Base-by-base conservation (phyloP, 2,888 invertebrate species). In the Cyaniris semiargus region DNA sequence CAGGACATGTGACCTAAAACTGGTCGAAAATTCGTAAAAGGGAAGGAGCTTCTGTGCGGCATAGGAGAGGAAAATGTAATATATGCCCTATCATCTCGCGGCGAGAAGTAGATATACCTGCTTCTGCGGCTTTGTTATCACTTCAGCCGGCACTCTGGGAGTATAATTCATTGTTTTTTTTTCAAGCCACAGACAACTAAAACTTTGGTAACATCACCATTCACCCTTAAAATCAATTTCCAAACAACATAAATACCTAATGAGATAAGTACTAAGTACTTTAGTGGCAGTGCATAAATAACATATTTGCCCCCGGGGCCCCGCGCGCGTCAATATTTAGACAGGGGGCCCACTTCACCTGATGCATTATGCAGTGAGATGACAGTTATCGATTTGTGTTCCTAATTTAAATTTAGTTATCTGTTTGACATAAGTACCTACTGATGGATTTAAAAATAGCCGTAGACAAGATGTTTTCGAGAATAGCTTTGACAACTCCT, bases 341-440 rank as follows among this genome's bases (percentile, higher is more conserved):
- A 66, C 66, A 31, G 66, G 66, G 60, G 66, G 15, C 66, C 60
- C 23, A 58, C 58, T 23, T 66, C 27, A 66, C 27, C 27, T 66
- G 66, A 66, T 66, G 66, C 66, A 66, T 66, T 66, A 66, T 66
- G 27, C 66, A 66, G 66, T 31, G 66, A 66, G 15, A 66, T 66
- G 66, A 66, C 66, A 31, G 27, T 15, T 66, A 15, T 66, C 15
- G 27, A 15, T 60, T 66, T 1, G 66, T 31, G 27, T 66, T 66
- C 27, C 66, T 27, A 66, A 66, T 31, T 66, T 66, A 15, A 66
- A 31, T 31, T 31, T 6, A 66, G 60, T 44, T 44, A 21, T 58
- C 21, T 58, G n/a, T n/a, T 18, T n/a, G n/a, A 56, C 56, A 56
- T 21, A 53, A 53, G 21, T 8, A 58, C 8, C 21, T 21, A 58